Percentiles rank a stretch among this genome's conserved stretches.
phyloP scores from a whole-genome alignment of 35 echinoderm and acorn worm genomes.

The Anneissia japonica region DNA sequence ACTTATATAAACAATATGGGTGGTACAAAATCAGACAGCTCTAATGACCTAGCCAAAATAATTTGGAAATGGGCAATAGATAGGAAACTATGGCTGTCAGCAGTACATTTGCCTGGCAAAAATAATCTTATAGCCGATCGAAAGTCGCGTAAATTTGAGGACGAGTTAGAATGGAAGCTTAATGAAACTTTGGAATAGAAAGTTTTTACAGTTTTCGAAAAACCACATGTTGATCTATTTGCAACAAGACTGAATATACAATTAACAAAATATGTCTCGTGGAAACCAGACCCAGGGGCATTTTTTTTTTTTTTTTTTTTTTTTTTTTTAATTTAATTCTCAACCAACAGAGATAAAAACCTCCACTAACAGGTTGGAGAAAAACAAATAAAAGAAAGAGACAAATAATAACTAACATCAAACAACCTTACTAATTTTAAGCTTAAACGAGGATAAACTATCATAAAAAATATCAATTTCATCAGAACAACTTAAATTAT shows the following conservation, averaged over 20 bases:
- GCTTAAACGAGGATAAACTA: no score
- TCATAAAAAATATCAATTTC: no score
- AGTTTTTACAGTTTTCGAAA: background rate
- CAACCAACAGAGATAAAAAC: no score
- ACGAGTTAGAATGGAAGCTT: constrained; percentile 22
- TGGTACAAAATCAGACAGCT: constrained; percentile 2
- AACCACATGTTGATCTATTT: background rate
- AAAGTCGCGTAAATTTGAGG: background rate
- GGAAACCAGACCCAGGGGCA: constrained; percentile 15
- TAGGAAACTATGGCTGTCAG: constrained; percentile 9
- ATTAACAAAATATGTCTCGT: background rate
- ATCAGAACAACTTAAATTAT: no score
- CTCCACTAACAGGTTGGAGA: no score
- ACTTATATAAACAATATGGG: constrained; percentile 37
- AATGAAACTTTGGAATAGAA: background rate
- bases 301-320: no score
- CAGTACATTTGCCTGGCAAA: background rate
- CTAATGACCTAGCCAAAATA: constrained; percentile 8
- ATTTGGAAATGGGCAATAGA: background rate
- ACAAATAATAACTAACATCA: no score
- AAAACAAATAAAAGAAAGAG: no score
- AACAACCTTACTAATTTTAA: no score
- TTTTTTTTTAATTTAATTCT: no score
- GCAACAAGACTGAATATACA: background rate
- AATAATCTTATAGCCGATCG: constrained; percentile 1